A percentile compares a stretch with the other conserved stretches of the same genome.
These are phyloP conservation scores for Drosophila biarmipes DNA, from an alignment of 1,140 invertebrate genomes.

Conservation along the genomic window DNA sequence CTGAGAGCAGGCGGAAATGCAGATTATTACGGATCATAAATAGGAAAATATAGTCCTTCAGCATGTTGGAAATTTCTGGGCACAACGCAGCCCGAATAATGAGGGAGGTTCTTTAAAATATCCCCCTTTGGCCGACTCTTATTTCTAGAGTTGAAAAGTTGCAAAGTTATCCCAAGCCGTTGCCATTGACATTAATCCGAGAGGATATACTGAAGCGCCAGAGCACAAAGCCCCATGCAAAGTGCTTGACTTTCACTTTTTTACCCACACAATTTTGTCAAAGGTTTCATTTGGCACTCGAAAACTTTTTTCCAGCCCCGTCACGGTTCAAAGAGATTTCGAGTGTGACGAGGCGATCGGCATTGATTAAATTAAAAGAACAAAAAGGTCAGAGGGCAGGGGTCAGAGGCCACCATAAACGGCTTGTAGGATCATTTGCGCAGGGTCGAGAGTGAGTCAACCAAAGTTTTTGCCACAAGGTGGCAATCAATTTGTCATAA, in stretches of 20 bases:
- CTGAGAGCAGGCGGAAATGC: slow-evolving; percentile 29
- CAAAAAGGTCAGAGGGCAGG: slow-evolving; percentile 6
- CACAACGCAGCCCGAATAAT: neutral
- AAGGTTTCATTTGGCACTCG: slow-evolving; percentile 29
- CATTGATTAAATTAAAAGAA: slow-evolving; percentile 55
- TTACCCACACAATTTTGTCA: slow-evolving; percentile 21
- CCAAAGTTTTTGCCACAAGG: slow-evolving; percentile 22
- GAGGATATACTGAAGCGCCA: slow-evolving; percentile 7
- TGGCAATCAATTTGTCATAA: slow-evolving; percentile 55
- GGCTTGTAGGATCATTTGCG: slow-evolving; percentile 31
- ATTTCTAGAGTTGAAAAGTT: slow-evolving; percentile 2
- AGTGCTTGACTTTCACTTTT: slow-evolving; percentile 45
- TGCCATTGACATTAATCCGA: slow-evolving; percentile 15
- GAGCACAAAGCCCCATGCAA: slow-evolving; percentile 15
- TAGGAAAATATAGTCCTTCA: slow-evolving; percentile 2
- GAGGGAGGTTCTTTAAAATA: neutral
- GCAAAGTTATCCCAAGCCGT: slow-evolving; percentile 1
- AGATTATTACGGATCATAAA: slow-evolving; percentile 25
- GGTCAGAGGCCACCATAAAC: neutral
- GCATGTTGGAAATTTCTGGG: neutral
- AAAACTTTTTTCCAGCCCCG: slow-evolving; percentile 30
- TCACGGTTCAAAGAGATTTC: slow-evolving; percentile 28
- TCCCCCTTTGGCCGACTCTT: slow-evolving; percentile 9
- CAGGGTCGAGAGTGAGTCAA: slow-evolving; percentile 26
- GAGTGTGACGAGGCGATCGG: slow-evolving; percentile 22